These are phyloP conservation scores for Shargacucullia verbasci DNA, from an alignment of 2,888 invertebrate genomes.

Conservation along the genomic window DNA sequence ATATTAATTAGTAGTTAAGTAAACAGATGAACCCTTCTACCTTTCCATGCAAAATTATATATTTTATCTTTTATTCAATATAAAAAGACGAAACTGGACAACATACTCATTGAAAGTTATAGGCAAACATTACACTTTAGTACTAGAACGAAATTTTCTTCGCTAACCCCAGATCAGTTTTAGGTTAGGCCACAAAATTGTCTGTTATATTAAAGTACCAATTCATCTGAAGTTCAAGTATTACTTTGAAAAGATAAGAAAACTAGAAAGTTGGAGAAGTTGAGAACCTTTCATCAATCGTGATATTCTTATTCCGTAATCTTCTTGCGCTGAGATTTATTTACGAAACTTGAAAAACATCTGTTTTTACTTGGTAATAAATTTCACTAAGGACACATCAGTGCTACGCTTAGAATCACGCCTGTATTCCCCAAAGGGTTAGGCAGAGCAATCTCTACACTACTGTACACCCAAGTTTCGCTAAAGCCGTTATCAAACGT, in stretches of 20 bases:
- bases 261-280: constrained; percentile 32
- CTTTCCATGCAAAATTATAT: too few species aligned
- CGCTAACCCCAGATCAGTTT: constrained; percentile 4
- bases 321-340: constrained; percentile 28
- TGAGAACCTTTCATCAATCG: constrained; percentile 33
- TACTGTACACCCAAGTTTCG: too few species aligned
- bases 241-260: constrained; percentile 29
- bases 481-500: too few species aligned
- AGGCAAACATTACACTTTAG: neutral
- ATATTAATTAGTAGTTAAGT: too few species aligned
- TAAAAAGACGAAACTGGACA: too few species aligned
- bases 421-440: too few species aligned
- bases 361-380: constrained; percentile 18
- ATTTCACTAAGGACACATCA: too few species aligned
- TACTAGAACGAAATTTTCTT: constrained; percentile 7
- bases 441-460: too few species aligned
- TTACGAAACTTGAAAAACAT: constrained; percentile 15
- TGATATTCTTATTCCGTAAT: constrained; percentile 18
- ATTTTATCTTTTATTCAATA: too few species aligned
- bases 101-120: neutral
- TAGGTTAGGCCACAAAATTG: constrained; percentile 9
- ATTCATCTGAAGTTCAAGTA: constrained; percentile 18
- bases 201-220: constrained; percentile 18
- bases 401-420: too few species aligned
- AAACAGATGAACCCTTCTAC: too few species aligned